A percentile compares a stretch with the other conserved stretches of the same genome.
phyloP scores from a whole-genome alignment of 2,888 invertebrate genomes.

The Micropterix aruncella region DNA sequence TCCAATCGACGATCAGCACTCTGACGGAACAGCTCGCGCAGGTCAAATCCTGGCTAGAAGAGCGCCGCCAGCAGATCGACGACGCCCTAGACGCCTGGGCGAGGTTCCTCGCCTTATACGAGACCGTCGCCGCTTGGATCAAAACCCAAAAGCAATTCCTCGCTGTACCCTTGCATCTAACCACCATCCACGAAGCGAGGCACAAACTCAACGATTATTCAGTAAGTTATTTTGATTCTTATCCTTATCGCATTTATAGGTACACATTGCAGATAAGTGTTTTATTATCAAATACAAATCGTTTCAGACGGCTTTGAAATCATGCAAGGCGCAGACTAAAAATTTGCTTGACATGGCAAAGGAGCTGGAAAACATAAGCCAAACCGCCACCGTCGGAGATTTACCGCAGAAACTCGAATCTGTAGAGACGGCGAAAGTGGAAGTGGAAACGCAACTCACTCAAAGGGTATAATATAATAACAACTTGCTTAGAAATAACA shows the following conservation, averaged over 20 bases:
- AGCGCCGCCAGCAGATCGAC: conserved; percentile 69
- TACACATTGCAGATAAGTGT: conserved; percentile 6
- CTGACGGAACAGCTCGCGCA: conserved; percentile 67
- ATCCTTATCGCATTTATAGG: neutral
- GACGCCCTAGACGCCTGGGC: conserved; percentile 84
- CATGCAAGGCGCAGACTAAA: conserved; percentile 76
- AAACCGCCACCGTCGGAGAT: conserved; percentile 73
- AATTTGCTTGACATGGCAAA: conserved; percentile 85
- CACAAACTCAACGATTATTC: conserved; percentile 79
- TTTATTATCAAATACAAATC: too few species aligned
- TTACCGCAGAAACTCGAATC: conserved; percentile 73
- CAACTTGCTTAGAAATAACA: conserved; percentile 6
- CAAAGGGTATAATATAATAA: conserved; percentile 49
- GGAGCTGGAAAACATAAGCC: conserved; percentile 73
- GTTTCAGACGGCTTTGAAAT: conserved; percentile 70
- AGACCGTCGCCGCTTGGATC: conserved; percentile 72
- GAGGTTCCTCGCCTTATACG: conserved; percentile 69
- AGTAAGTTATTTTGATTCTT: conserved; percentile 29
- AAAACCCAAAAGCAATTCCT: conserved; percentile 70
- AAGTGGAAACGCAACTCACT: conserved; percentile 70
- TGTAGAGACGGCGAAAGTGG: conserved; percentile 75
- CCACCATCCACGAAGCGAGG: conserved; percentile 66
- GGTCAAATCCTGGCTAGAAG: conserved; percentile 65
- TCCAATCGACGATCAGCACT: conserved; percentile 60
- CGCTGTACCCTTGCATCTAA: conserved; percentile 61